Conservation (phyloP, 2,888 invertebrate genomes). For the Epiblema foenella region DNA sequence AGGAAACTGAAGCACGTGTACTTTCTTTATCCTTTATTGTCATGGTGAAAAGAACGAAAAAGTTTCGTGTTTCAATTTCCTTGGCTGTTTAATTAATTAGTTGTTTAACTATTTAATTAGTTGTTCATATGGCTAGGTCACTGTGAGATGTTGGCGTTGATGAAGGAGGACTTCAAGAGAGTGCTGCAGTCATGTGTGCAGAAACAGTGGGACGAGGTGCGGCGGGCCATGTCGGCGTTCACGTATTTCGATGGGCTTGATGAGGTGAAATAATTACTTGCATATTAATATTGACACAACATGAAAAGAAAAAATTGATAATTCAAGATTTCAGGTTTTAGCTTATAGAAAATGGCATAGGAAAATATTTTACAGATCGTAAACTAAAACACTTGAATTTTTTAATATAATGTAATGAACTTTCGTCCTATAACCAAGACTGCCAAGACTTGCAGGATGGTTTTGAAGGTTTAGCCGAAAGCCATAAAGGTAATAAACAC, state of each 20-base stretch:
- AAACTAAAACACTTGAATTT: no score
- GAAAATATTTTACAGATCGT: no score
- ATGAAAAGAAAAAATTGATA: no score
- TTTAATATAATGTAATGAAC: no score
- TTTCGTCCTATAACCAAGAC: no score
- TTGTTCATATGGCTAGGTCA: conserved; percentile 61
- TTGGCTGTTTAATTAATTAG: not conserved
- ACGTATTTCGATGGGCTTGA: conserved; percentile 87
- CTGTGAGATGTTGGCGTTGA: conserved; percentile 87
- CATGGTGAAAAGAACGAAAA: not conserved
- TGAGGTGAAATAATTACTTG: conserved; percentile 66
- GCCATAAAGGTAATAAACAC: no score
- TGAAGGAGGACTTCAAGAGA: conserved; percentile 86
- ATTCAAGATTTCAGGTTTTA: no score
- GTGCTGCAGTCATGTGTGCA: conserved; percentile 85
- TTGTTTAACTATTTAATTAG: not conserved
- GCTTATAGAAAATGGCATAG: no score
- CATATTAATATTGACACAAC: not conserved
- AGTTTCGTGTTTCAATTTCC: not conserved
- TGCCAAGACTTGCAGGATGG: no score
- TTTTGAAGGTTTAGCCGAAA: no score
- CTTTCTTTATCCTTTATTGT: not conserved
- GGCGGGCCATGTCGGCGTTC: conserved; percentile 85
- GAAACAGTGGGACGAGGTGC: conserved; percentile 86
- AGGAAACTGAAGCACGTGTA: not conserved